Base-by-base conservation (phyloP, 2,888 invertebrate species). In the Dryobotodes eremita region DNA sequence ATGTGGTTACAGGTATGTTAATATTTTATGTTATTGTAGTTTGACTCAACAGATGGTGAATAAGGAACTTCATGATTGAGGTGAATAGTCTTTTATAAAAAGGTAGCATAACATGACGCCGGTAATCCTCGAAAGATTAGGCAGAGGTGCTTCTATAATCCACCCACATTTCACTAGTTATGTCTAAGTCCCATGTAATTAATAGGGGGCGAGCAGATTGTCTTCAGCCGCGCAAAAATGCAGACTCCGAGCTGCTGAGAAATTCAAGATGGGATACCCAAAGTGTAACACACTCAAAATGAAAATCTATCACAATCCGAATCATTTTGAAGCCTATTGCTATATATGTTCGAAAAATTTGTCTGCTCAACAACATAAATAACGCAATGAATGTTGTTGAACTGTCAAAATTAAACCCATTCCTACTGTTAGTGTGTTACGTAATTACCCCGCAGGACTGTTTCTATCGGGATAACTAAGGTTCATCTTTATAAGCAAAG, bases 1-100 rank as follows among this genome's bases (percentile, higher is more conserved):
- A 84, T 80, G 77, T 61, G 72, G 77, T 80, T 77, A 76, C 61
- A 26, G 50, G 68, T 77, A 72, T 79, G 82, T 81, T 72, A 69
- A 78, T 86, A 78, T 65, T 79, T 68, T 15, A 69, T 74, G 48
- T 72, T 80, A 77, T 73, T 71, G 65, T 69, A 75, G 61, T 69
- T 66, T 23, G 42, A 57, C 26, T 55, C 36, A 59, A 83, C 77
- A 83, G 81, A 83, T 83, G 83, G 48, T 20, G 70, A 71, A 80
- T 79, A 73, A 82, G 84, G 89, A 83, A 84, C 64, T 61, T 55
- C 13, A 26, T 31, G 4, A 66, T 46, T 71, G 55, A 31, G 71
- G 71, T 77, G 66, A 77, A 71, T 84, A 61, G n/a, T 69, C 64
- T 80, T 36, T 53, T 48, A 46, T 31, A 15, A 8, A 23, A 36